Evolutionary conservation across 2,113 vertebrate genomes (phyloP).

Genomic region (Tyrannus savana): DNA sequence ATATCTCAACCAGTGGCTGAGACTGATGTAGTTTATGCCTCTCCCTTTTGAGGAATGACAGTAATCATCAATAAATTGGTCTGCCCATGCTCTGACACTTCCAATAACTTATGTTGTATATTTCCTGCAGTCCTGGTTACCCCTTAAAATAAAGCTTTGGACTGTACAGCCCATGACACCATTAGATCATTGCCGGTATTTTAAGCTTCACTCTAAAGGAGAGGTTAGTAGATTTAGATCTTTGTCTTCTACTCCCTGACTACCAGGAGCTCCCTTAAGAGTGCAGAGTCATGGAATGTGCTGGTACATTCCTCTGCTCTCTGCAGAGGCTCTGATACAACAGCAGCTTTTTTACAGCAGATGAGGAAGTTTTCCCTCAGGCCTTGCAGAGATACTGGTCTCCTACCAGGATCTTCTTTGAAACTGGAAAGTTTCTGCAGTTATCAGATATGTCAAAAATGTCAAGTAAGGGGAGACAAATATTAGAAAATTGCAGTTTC

Average conservation of each 20-base stretch:
- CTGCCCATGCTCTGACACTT: neutral
- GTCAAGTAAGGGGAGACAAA: neutral
- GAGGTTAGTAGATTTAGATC: neutral
- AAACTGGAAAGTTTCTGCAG: neutral
- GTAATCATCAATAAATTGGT: neutral
- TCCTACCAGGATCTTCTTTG: neutral
- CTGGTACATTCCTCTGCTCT: neutral
- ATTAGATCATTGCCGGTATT: neutral
- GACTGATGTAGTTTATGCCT: neutral
- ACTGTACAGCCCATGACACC: neutral
- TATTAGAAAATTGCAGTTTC: neutral
- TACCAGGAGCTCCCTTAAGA: neutral
- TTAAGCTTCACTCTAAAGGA: neutral
- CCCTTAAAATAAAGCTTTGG: neutral
- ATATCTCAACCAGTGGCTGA: neutral
- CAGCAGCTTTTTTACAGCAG: neutral
- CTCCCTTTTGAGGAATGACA: neutral
- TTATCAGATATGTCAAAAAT: neutral
- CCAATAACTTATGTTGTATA: neutral
- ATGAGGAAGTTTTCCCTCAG: neutral
- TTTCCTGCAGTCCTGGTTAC: neutral
- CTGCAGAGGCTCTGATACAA: neutral
- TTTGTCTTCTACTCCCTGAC: neutral
- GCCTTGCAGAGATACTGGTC: neutral
- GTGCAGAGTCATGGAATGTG: neutral